phyloP scores from a whole-genome alignment of 2,888 invertebrate species.

The Mimas tiliae region DNA sequence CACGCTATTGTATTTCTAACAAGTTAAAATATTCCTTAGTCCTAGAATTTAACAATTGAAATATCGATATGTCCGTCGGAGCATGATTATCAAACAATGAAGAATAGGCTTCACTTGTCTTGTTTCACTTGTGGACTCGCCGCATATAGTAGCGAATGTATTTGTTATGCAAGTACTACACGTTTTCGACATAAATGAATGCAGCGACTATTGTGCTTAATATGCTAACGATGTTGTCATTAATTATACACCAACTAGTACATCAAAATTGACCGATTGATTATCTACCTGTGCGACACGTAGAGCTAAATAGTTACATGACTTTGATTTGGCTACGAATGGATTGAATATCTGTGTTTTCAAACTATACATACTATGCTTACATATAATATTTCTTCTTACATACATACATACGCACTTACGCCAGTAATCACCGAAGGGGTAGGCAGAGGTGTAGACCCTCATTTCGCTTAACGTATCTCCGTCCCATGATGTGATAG shows the following conservation, averaged over 20 bases:
- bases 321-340: too few species aligned
- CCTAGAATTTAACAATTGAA: conserved; percentile 61
- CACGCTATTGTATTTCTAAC: conserved; percentile 63
- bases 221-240: conserved; percentile 18
- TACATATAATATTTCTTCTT: too few species aligned
- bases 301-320: too few species aligned
- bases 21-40: conserved; percentile 56
- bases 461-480: too few species aligned
- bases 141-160: conserved; percentile 22
- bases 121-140: conserved; percentile 9
- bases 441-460: too few species aligned
- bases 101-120: conserved; percentile 30
- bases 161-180: conserved; percentile 19
- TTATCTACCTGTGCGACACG: too few species aligned
- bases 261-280: conserved; percentile 6
- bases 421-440: too few species aligned
- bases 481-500: too few species aligned
- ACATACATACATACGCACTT: too few species aligned
- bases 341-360: too few species aligned
- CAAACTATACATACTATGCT: too few species aligned
- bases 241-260: conserved; percentile 8
- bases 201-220: conserved; percentile 21
- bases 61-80: conserved; percentile 44
- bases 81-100: conserved; percentile 54
- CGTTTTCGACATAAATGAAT: conserved; percentile 18